Evolutionary conservation across 2,888 invertebrate genomes (phyloP), one percentile per base, ranked within the genome.

Genomic region (Patella ulyssiponensis): DNA sequence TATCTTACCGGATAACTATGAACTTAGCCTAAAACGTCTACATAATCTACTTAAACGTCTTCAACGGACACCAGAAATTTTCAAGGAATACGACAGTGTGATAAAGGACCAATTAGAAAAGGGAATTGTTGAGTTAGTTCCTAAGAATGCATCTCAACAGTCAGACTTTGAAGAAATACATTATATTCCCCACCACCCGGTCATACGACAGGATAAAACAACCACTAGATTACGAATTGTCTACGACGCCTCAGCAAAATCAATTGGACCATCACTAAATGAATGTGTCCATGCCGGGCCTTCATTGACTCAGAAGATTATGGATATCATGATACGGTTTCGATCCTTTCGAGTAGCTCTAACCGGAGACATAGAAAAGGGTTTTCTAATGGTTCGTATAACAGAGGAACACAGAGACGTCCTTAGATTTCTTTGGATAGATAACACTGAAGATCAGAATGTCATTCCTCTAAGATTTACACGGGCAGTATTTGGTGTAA

Each of bases 301-400:
- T n/a, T n/a, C 23, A 64, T 20, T 64, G n/a, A 64, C 64, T 17
- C 64, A 64, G 14, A 64, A 20, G 64, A 64, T 64, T 20, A 64
- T 64, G 64, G 64, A 64, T 20, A 64, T 64, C 64, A 64, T 64
- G 20, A 64, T 64, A 20, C n/a, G 64, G 23, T 64, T 64, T n/a
- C n/a, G 64, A 64, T 20, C 9, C 23, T 64, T 20, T 14, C n/a
- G n/a, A 64, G 11, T 64, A n/a, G 64, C 64, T n/a, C 64, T 64
- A 9, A 64, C 64, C 23, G 64, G 64, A 20, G n/a, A 64, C 64
- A 64, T 64, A 64, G 64, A 64, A 64, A 64, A 64, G 64, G 64
- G n/a, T n/a, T 64, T 64, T 64, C 64, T 64, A n/a, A 64, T 64
- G 64, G 64, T 64, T n/a, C 64, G 64, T 64, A 64, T n/a, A 58